Percentiles rank a stretch among this genome's conserved stretches.
These are phyloP conservation scores for Lamellibrachia satsuma DNA, from an alignment of 2,888 invertebrate genomes.

Conservation along the genomic window DNA sequence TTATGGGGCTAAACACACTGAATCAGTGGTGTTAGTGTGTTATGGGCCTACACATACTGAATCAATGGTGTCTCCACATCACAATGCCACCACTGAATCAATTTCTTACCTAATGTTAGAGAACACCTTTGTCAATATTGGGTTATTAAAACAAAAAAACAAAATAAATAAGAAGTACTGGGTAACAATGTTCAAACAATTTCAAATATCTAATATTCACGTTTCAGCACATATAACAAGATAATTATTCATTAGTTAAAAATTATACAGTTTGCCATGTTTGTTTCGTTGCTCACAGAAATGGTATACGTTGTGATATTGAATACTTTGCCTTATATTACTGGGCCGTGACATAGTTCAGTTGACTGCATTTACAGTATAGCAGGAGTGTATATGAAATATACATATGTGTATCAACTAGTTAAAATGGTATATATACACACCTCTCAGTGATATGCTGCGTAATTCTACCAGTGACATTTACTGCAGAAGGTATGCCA, in stretches of 20 bases:
- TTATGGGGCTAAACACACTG: no score
- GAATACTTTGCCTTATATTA: not conserved
- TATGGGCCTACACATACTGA: no score
- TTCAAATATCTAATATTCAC: not conserved
- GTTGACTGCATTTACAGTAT: not conserved
- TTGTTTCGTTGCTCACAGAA: not conserved
- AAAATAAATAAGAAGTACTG: not conserved
- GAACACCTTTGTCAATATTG: not conserved
- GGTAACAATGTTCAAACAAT: not conserved
- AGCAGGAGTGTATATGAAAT: not conserved
- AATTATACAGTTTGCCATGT: not conserved
- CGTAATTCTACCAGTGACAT: not conserved
- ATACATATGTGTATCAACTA: not conserved
- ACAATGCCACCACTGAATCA: no score
- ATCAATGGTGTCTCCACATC: no score
- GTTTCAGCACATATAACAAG: not conserved
- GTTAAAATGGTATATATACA: not conserved
- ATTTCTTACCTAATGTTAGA: not conserved
- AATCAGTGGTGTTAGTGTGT: no score
- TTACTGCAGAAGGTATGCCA: not conserved
- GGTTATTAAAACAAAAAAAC: not conserved
- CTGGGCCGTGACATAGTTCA: not conserved
- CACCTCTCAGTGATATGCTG: not conserved
- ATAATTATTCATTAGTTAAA: not conserved
- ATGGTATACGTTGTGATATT: not conserved